Conservation (phyloP, 2,797 vertebrate genomes). For the Urosaurus nigricauda region DNA sequence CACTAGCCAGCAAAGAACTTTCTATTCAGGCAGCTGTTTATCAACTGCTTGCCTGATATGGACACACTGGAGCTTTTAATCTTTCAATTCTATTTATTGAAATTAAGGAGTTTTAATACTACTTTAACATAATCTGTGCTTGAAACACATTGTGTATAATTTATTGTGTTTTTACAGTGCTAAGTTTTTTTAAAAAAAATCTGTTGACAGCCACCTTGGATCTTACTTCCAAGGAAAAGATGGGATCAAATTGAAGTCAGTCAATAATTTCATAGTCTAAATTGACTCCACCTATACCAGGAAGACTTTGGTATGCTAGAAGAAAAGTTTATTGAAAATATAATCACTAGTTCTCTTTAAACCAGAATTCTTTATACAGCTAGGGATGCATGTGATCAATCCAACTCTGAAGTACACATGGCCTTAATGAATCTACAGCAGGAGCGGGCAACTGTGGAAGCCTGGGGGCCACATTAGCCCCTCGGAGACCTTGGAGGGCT, state of each 20-base stretch:
- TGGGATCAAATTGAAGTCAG: background rate
- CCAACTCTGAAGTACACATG: background rate
- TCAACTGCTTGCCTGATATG: background rate
- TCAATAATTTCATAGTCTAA: background rate
- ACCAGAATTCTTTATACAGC: background rate
- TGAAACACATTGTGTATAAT: background rate
- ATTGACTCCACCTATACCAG: background rate
- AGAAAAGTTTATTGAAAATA: background rate
- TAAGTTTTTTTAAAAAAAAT: background rate
- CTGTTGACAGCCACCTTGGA: background rate
- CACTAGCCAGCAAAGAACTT: background rate
- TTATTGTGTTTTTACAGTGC: background rate
- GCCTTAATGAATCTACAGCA: background rate
- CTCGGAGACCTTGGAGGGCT: no score
- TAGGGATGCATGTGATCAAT: background rate
- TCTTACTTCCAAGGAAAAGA: background rate
- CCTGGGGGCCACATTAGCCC: no score
- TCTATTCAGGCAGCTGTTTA: background rate
- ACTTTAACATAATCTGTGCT: background rate
- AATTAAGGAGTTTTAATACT: background rate
- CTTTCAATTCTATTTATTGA: background rate
- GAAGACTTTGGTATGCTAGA: background rate
- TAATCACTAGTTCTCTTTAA: background rate
- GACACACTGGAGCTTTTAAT: no score
- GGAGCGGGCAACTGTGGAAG: no score